These are phyloP conservation scores for Ochropleura leucogaster DNA, from an alignment of 2,888 invertebrate genomes.

Conservation along the genomic window DNA sequence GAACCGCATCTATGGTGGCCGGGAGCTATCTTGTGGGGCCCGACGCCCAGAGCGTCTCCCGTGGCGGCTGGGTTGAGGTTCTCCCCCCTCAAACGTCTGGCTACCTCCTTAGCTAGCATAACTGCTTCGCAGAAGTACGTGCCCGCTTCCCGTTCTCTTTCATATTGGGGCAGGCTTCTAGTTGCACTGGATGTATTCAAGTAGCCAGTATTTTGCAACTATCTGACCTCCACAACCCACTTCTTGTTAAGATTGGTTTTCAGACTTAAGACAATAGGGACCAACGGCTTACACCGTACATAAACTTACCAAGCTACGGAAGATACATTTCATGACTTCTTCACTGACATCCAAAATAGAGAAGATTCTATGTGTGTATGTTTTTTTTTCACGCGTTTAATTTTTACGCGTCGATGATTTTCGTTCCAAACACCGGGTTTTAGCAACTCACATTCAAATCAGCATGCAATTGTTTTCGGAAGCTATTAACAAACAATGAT, in stretches of 20 bases:
- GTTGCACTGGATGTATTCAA: neutral
- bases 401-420: neutral
- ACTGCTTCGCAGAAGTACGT: no score
- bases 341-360: neutral
- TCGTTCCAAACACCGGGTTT: neutral
- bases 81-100: no score
- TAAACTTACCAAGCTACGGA: neutral
- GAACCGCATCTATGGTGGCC: no score
- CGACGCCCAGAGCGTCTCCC: no score
- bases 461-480: constrained; percentile 43
- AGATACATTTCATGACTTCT: neutral
- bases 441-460: neutral
- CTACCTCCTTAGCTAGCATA: no score
- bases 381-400: neutral
- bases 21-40: no score
- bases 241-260: neutral
- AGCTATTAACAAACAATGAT: constrained; percentile 29
- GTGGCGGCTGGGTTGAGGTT: no score
- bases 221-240: neutral
- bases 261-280: neutral
- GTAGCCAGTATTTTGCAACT: neutral
- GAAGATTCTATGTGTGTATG: neutral
- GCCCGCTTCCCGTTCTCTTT: no score
- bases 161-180: neutral
- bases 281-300: neutral